These are phyloP conservation scores for Prenolepis imparis DNA, from an alignment of 2,888 invertebrate genomes.

Conservation along the genomic window DNA sequence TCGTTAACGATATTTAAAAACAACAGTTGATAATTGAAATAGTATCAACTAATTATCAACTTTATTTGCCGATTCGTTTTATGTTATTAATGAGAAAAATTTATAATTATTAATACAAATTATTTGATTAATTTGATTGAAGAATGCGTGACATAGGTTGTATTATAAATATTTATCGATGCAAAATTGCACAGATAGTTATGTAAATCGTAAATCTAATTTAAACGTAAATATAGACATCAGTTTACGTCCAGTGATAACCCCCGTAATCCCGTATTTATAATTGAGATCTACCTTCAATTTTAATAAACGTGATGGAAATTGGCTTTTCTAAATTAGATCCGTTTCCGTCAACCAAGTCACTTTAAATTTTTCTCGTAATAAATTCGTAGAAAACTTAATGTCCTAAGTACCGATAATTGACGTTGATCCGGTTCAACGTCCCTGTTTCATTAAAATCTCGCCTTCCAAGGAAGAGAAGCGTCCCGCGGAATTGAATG, in stretches of 20 bases:
- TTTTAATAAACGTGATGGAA: not conserved
- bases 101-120: not conserved
- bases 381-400: constrained; percentile 46
- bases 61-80: not conserved
- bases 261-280: not conserved
- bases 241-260: not conserved
- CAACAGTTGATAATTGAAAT: not conserved
- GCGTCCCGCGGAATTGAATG: constrained; percentile 58
- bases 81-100: not conserved
- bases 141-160: not conserved
- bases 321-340: not conserved
- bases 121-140: not conserved
- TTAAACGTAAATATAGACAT: not conserved
- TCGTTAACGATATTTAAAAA: not conserved
- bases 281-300: not conserved
- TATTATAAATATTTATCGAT: not conserved
- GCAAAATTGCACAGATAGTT: not conserved
- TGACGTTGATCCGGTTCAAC: constrained; percentile 51
- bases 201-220: not conserved
- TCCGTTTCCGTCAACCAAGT: not conserved
- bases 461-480: constrained; percentile 59
- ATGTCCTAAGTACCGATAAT: constrained; percentile 56
- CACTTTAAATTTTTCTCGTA: constrained; percentile 37
- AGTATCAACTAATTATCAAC: too few species aligned
- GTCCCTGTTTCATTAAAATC: constrained; percentile 64